Base-by-base conservation (phyloP, 2,113 vertebrate genomes). In the Ailurus styani region DNA sequence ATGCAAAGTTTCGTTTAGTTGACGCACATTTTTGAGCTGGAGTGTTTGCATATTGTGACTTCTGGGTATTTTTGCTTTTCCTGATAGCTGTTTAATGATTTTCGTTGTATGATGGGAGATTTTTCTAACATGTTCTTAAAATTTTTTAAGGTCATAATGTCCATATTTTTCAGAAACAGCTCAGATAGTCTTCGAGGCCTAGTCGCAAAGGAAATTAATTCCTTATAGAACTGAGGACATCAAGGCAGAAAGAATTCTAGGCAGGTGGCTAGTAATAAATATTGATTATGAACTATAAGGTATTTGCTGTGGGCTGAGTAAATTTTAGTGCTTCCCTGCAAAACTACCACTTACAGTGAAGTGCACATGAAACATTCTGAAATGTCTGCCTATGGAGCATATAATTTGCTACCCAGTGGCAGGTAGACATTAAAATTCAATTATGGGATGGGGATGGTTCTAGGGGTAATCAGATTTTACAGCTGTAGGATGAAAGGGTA, bases 151-250 rank as follows among this genome's bases (percentile, higher is more conserved):
- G 29, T 95, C 55, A 77, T 79, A 96, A 81, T 92, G 83, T 87
- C 40, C 40, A 7, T 94, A 78, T 91, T 97, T 96, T 40, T 97
- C 45, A 93, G 95, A 95, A 98, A 92, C 12, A 75, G 45, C n/a
- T 82, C 18, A 89, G 68, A 52, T 84, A 73, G 73, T 79, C 52
- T 95, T 97, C 1, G 4, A 87, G 95, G 66, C 42, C 85, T 97
- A 81, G 57, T 85, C 31, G 84, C 72, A 83, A 70, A 97, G 85
- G 62, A 96, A 89, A 91, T 94, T 90, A 96, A 96, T 89, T 96
- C 60, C 77, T 91, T 13, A 68, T 86, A 60, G 45, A 96, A 90
- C 75, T 92, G 52, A 91, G 92, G 52, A 79, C 78, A 85, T 91
- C 25, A 70, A 55, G 52, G 83, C 70, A 90, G 64, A 89, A 94